Base-by-base conservation (phyloP, 2,797 vertebrate genomes). In the Enteromius afrohamiltoni region DNA sequence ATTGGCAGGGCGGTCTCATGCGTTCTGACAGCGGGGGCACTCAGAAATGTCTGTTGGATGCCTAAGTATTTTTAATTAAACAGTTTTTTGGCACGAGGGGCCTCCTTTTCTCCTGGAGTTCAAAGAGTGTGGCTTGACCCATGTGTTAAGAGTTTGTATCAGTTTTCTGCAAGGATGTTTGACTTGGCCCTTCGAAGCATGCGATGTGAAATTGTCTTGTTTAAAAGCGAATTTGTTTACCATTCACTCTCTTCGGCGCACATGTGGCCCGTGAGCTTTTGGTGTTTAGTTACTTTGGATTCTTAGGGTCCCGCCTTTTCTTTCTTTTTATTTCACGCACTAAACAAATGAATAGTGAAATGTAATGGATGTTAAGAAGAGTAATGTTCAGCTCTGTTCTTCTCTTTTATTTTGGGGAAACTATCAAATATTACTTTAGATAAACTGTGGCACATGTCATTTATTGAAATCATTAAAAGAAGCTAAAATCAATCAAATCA, bases 221-320 rank as follows among this genome's bases (percentile, higher is more conserved):
- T 95, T 95, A 95, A 95, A 95, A 95, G 91, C 89, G 85, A 89
- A 92, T 92, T 95, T 95, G 94, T 95, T 95, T 95, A 95, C 93
- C 92, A 91, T 94, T 93, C 92, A 70, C 71, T 88, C 80, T 89
- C 26, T 62, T 29, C 26, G 6, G 29, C 83, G 82, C 94, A 94
- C 89, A 92, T 94, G 92, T 93, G 91, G 82, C 77, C 88, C 51
- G 81, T 85, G 86, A 90, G 88, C 82, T 90, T 92, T 91, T 79
- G 81, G 89, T 87, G 85, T 89, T 83, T 86, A 86, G 90, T 90
- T 92, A 86, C 87, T 87, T 69, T 79, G 75, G 84, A 87, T 88
- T 40, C 17, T 45, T 75, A 80, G 58, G 83, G 81, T 67, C 67
- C 75, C 14, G 13, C 29, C 87, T 89, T 89, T 79, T 88, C 84